Conservation (phyloP, 2,888 invertebrate genomes). For the Toxonevra muliebris region DNA sequence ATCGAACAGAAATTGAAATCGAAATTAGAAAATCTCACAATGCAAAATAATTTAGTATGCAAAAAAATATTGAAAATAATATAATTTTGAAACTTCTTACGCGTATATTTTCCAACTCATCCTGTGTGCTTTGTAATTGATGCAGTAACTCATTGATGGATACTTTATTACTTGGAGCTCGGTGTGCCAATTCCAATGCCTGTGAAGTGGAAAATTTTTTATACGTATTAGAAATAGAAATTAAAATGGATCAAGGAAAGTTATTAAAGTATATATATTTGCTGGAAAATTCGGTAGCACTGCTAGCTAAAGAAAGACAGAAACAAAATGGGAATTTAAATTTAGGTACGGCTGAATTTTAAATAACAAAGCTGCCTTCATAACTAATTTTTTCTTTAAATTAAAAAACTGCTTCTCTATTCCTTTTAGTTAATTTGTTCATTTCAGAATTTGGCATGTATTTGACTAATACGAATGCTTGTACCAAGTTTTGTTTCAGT, state of each 20-base stretch:
- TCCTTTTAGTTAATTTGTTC: too few relatives aligned
- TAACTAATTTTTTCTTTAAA: too few relatives aligned
- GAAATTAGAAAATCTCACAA: slow-evolving; percentile 32
- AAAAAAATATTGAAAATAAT: slow-evolving; percentile 62
- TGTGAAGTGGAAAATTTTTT: slow-evolving; percentile 32
- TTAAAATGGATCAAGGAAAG: not conserved
- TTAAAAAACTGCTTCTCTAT: too few relatives aligned
- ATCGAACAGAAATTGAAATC: not conserved
- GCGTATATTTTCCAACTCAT: slow-evolving; percentile 87
- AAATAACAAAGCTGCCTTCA: too few relatives aligned
- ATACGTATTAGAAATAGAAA: not conserved
- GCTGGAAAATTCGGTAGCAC: too few relatives aligned
- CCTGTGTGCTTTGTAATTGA: slow-evolving; percentile 85
- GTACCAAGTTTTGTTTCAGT: too few relatives aligned
- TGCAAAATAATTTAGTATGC: slow-evolving; percentile 61
- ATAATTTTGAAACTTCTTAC: slow-evolving; percentile 70
- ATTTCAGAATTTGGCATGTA: too few relatives aligned
- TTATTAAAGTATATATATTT: too few relatives aligned
- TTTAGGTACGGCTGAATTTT: too few relatives aligned
- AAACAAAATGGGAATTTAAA: too few relatives aligned
- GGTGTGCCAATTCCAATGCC: slow-evolving; percentile 68
- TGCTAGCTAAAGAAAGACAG: too few relatives aligned
- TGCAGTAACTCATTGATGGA: slow-evolving; percentile 84
- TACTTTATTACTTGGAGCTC: slow-evolving; percentile 74
- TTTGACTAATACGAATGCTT: too few relatives aligned